A percentile compares a stretch with the other conserved stretches of the same genome.
phyloP scores from a whole-genome alignment of 2,888 invertebrate species.

The Lasioglossum malachurum region DNA sequence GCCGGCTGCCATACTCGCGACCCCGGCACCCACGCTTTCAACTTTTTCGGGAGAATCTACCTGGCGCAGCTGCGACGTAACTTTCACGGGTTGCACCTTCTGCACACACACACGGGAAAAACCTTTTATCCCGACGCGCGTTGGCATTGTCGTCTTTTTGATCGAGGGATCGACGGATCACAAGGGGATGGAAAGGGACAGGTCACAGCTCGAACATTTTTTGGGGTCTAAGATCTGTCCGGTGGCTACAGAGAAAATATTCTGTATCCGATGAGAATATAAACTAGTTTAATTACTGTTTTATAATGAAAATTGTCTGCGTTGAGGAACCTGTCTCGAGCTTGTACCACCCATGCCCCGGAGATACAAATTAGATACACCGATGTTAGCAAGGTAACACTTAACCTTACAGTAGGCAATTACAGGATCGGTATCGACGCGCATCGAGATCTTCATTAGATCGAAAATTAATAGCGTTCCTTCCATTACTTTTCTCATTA shows the following conservation, averaged over 20 bases:
- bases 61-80: slow-evolving; percentile 61
- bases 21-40: slow-evolving; percentile 77
- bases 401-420: too few species aligned
- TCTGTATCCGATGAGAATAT: background rate
- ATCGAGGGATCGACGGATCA: background rate
- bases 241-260: too few species aligned
- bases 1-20: slow-evolving; percentile 38
- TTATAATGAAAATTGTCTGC: too few species aligned
- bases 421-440: too few species aligned
- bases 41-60: slow-evolving; percentile 55
- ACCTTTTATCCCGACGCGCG: background rate
- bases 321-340: too few species aligned
- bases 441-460: too few species aligned
- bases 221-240: background rate
- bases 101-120: slow-evolving; percentile 9
- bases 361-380: too few species aligned
- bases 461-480: too few species aligned
- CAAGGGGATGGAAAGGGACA: background rate
- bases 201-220: background rate
- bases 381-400: too few species aligned
- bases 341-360: too few species aligned
- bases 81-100: slow-evolving; percentile 27
- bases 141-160: background rate
- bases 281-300: background rate
- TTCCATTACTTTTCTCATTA: too few species aligned